Evolutionary conservation across 2,888 invertebrate species (phyloP), one percentile per base, ranked within the genome.

Genomic region (Caenorhabditis uteleia): DNA sequence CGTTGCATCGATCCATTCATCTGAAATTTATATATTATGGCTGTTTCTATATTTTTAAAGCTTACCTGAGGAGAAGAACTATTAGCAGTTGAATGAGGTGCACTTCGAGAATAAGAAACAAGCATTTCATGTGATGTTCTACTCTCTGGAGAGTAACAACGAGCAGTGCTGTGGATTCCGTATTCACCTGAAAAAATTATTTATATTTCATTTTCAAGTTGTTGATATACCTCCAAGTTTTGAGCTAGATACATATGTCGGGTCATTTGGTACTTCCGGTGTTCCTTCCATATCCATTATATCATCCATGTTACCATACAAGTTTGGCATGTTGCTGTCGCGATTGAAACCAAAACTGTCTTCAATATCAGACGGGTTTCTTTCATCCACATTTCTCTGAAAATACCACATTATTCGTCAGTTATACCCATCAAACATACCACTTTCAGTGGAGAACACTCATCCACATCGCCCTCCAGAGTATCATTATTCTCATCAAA

Each of bases 111-210:
- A 26, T 61, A 67, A 7, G 69, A 64, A 23, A 75, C 69, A 10
- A 75, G 39, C 58, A 72, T 67, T 39, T 75, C 75, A 53, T 73
- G 70, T 12, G 68, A 68, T 18, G 69, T 66, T 8, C 75, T 54
- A 31, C 69, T 73, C 25, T 70, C 72, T 21, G 72, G 64, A 10
- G 72, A 75, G 21, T 68, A 75, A 26, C 72, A 75, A 39, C 75
- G 48, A 21, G 72, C 75, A 1, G 75, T 57, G 0, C 61, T 53
- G 20, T 68, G 61, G 2, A 59, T 49, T 5, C 56, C 68, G 29
- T 69, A 69, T 2, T 64, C 57, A 1, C 39, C 44, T 33, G n/a
- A n/a, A n/a, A n/a, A n/a, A n/a, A n/a, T n/a, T n/a, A n/a, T n/a
- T n/a, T n/a, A n/a, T 12, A 16, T 12, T 14, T 18, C 31, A 31